Conservation (phyloP, 2,888 invertebrate species). For the Hydraecia micacea region DNA sequence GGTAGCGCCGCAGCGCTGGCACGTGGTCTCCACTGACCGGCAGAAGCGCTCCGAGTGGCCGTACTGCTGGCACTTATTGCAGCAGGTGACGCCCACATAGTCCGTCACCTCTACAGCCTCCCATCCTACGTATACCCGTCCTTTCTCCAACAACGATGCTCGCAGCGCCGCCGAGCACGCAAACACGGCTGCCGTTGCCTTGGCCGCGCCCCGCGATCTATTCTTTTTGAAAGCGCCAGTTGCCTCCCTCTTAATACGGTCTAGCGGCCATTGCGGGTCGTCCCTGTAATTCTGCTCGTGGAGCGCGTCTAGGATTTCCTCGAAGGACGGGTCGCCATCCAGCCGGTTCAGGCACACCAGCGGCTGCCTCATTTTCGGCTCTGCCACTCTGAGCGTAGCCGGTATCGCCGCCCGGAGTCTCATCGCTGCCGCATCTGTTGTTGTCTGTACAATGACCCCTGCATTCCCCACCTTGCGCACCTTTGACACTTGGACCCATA, state of each 20-base stretch:
- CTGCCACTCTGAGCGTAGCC: accelerated
- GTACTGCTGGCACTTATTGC: slow-evolving; percentile 69
- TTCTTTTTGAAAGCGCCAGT: slow-evolving; percentile 25
- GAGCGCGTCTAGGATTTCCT: accelerated
- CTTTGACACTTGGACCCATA: neutral
- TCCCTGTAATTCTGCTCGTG: slow-evolving; percentile 13
- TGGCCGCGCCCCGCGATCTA: neutral
- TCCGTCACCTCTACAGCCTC: slow-evolving; percentile 35
- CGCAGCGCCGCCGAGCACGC: neutral
- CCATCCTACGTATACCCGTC: slow-evolving; percentile 55
- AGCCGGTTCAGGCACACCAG: neutral
- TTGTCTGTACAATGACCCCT: neutral
- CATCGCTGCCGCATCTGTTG: accelerated
- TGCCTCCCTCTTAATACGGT: neutral
- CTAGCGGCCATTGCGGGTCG: neutral
- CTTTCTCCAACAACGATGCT: neutral
- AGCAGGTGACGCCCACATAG: slow-evolving; percentile 57
- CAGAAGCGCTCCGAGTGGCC: slow-evolving; percentile 71
- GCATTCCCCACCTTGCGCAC: neutral
- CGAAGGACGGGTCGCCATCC: neutral
- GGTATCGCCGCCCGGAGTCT: neutral
- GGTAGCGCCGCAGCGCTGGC: slow-evolving; percentile 53
- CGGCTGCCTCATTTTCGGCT: accelerated
- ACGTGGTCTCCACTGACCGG: slow-evolving; percentile 22
- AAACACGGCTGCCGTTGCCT: accelerated